Evolutionary conservation across 2,113 vertebrate species (phyloP), one percentile per base, ranked within the genome.

Genomic region (Ibidorhyncha struthersii): DNA sequence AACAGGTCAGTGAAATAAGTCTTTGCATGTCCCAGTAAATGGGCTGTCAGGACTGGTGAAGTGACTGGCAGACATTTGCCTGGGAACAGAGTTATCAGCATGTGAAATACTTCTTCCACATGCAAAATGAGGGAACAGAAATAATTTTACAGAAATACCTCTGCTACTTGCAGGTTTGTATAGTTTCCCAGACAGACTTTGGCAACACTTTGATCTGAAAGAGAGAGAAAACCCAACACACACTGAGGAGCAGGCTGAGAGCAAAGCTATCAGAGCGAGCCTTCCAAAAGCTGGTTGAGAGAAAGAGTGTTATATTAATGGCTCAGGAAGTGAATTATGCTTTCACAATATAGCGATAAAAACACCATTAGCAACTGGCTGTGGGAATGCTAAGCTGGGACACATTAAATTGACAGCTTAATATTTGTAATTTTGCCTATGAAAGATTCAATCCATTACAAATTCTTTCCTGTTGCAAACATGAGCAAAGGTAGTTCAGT

Each of bases 341-440:
- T 70, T 73, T 93, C 85, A 82, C 43, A 93, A 91, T 86, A 69
- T 29, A 93, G 40, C 74, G 73, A 82, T 94, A 92, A 97, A 98
- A 95, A 63, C 43, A 92, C 62, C 73, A 85, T 92, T 96, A 96
- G 29, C 77, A 96, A 85, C 41, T 71, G 79, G 56, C 71, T 87
- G 47, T 92, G 52, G 55, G 71, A 85, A 84, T 92, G 56, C 49
- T 95, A 92, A 89, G 3, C 38, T 82, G 63, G 50, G 29, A 82
- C 52, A 82, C 50, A 84, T 94, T 96, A 92, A 95, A 95, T 58
- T 93, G 66, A 89, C 82, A 93, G 61, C 84, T 98, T 96, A 95
- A 85, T 96, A 80, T 95, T 97, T 97, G 76, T 90, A 86, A 96
- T 97, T 96, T 89, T 94, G 82, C 32, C 71, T 92, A 76, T 59